These are phyloP conservation scores for Sander lucioperca DNA, from an alignment of 2,113 vertebrate species.

Conservation along the genomic window DNA sequence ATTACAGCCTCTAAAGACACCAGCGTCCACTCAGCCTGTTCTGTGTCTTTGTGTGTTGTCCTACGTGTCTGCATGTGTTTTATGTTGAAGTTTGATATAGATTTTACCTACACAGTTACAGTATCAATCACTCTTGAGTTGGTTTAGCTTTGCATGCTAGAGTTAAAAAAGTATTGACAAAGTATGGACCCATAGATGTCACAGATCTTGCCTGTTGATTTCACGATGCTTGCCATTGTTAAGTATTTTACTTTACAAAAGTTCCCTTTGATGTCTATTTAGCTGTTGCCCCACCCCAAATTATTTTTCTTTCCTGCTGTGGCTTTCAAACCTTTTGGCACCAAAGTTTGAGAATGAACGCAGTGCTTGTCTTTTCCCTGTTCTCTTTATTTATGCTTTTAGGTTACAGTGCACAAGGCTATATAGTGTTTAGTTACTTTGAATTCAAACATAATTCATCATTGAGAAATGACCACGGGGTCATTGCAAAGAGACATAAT, in stretches of 20 bases:
- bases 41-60: background rate
- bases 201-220: slow-evolving; percentile 18
- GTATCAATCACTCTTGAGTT: background rate
- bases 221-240: background rate
- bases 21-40: background rate
- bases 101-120: slow-evolving; percentile 14
- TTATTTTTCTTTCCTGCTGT: background rate
- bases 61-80: background rate
- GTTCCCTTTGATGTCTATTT: background rate
- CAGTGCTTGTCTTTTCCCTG: background rate
- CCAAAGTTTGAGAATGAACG: background rate
- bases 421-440: background rate
- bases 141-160: background rate
- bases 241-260: background rate
- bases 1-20: background rate
- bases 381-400: background rate
- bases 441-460: background rate
- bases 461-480: background rate
- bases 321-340: background rate
- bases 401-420: background rate
- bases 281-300: background rate
- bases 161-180: background rate
- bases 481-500: background rate
- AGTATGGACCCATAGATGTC: background rate
- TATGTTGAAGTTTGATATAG: slow-evolving; percentile 18